These are phyloP conservation scores for Drosophila sechellia DNA, from an alignment of 1,140 invertebrate genomes.

Conservation along the genomic window DNA sequence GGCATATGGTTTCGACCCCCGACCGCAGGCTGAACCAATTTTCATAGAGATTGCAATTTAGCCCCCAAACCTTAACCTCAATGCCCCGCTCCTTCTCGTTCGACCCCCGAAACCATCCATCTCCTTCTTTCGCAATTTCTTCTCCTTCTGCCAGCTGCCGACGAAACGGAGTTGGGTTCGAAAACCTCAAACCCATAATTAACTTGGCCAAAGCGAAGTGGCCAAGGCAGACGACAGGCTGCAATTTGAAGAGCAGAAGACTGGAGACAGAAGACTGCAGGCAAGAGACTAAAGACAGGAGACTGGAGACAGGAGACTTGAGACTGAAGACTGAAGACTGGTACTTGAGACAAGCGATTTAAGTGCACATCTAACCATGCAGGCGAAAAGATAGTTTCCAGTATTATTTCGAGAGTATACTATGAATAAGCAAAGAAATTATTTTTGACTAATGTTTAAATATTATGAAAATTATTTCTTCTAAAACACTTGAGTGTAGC, in stretches of 20 bases:
- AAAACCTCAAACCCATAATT: slow-evolving; percentile 83
- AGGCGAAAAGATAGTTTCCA: too few relatives aligned
- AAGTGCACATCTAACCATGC: too few relatives aligned
- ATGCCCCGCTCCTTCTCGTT: background rate
- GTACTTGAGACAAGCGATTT: too few relatives aligned
- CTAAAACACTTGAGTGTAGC: background rate
- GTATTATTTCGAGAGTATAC: too few relatives aligned
- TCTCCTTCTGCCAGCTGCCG: slow-evolving; percentile 44
- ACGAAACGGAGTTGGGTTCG: slow-evolving; percentile 63
- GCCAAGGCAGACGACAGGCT: slow-evolving; percentile 62
- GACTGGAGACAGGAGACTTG: slow-evolving; percentile 4
- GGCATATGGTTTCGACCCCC: slow-evolving; percentile 39
- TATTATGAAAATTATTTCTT: background rate
- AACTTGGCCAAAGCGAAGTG: slow-evolving; percentile 65
- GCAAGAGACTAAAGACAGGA: slow-evolving; percentile 11
- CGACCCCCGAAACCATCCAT: background rate
- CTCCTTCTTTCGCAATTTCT: slow-evolving; percentile 31
- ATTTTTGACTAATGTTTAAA: background rate
- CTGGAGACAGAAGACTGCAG: background rate
- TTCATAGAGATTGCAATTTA: slow-evolving; percentile 66
- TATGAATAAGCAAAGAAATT: too few relatives aligned
- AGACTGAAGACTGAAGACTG: background rate
- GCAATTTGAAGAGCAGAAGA: slow-evolving; percentile 1
- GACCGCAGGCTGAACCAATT: slow-evolving; percentile 67
- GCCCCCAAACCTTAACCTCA: slow-evolving; percentile 28